Evolutionary conservation across 2,113 vertebrate genomes (phyloP).

Genomic region (Urocolius indicus): DNA sequence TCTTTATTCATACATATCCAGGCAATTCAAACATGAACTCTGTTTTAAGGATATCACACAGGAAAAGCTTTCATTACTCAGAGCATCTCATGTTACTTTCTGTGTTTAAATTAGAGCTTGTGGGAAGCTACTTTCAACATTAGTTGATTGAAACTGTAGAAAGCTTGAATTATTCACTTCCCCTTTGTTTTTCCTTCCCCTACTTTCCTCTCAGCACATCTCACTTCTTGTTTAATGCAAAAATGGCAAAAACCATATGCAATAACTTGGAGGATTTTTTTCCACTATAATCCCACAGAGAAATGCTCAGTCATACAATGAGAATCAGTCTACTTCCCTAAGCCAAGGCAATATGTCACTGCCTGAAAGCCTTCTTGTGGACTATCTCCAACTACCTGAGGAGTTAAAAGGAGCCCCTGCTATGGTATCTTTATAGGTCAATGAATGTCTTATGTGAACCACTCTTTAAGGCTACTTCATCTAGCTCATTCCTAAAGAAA

Average conservation of each 20-base stretch:
- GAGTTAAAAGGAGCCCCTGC: background rate
- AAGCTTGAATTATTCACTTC: background rate
- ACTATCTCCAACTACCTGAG: background rate
- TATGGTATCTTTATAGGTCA: background rate
- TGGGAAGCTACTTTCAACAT: conserved; percentile 19
- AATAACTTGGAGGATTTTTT: background rate
- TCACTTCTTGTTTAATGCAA: background rate
- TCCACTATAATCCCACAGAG: background rate
- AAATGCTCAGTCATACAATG: background rate
- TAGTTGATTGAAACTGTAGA: background rate
- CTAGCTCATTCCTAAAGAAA: background rate
- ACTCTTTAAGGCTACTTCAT: background rate
- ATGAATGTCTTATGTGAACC: background rate
- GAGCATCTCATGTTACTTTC: background rate
- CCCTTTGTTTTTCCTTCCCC: background rate
- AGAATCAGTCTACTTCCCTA: background rate
- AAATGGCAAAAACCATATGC: background rate
- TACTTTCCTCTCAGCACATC: background rate
- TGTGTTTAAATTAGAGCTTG: conserved; percentile 22
- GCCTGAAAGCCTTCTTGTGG: background rate
- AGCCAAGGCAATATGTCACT: background rate
- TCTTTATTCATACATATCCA: background rate
- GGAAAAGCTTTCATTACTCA: conserved; percentile 39
- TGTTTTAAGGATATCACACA: conserved; percentile 19
- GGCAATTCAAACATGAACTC: conserved; percentile 27